A percentile compares a stretch with the other conserved stretches of the same genome.
phyloP scores from a whole-genome alignment of 2,888 invertebrate species.

The Tipula vernalis region DNA sequence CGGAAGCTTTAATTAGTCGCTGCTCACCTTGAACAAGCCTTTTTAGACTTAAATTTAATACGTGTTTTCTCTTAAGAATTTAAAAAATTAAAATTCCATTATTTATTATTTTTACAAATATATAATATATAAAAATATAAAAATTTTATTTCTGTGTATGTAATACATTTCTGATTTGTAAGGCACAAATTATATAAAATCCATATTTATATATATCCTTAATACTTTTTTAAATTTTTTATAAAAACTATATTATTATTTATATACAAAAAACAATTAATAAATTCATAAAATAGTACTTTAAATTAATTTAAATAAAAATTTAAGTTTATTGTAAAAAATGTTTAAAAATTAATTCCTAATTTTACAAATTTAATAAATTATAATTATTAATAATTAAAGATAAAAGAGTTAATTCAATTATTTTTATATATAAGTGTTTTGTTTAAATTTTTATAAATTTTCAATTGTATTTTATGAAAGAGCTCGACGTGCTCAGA shows the following conservation, averaged over 20 bases:
- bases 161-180: background rate
- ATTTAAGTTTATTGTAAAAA: background rate
- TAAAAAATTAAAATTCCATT: background rate
- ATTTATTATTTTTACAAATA: background rate
- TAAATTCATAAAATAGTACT: background rate
- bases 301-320: background rate
- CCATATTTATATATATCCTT: background rate
- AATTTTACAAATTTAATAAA: background rate
- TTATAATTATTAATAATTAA: background rate
- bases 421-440: background rate
- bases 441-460: background rate
- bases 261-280: background rate
- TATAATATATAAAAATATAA: background rate
- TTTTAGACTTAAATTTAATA: too few species aligned
- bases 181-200: background rate
- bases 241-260: background rate
- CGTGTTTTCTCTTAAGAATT: too few species aligned
- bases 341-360: background rate
- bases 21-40: too few species aligned
- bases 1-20: too few species aligned
- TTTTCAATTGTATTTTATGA: background rate
- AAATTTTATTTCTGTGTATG: background rate
- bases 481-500: background rate
- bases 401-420: background rate
- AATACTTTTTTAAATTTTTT: background rate